Evolutionary conservation across 2,113 vertebrate genomes (phyloP), one percentile per base, ranked within the genome.

Genomic region (Calcarius ornatus): DNA sequence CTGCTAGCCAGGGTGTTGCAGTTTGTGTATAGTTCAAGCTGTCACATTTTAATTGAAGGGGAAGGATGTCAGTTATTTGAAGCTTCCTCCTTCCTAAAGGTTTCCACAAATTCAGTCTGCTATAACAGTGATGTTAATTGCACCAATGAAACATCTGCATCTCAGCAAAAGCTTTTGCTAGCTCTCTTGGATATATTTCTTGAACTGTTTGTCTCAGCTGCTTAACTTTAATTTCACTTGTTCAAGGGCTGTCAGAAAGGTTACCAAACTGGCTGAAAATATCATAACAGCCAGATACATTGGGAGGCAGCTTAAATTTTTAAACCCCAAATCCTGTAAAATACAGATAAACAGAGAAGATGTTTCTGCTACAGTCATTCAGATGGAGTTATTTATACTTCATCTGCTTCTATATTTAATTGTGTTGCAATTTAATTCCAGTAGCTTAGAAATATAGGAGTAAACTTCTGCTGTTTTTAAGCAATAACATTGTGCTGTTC

Each of bases 321-420:
- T 50, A 33, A 89, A 92, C 13, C 14, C 7, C 7, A 73, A 73
- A 70, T 88, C 60, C 30, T 73, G 4, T 68, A 35, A 92, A 84
- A 64, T 54, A 11, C 33, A 73, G 47, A n/a, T 57, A 57, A 76
- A 42, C 2, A 12, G 21, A 40, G 57, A 86, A 88, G 45, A 60
- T 61, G 21, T 51, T 94, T 89, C 71, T 93, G 40, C 51, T 63
- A 2, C 30, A 83, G 45, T 76, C 20, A 76, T 86, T 83, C 59
- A 61, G 20, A 59, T 92, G n/a, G 71, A 69, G 70, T 68, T 96
- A 94, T 88, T 94, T 96, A 64, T 92, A 70, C n/a, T 77, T 88
- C 14, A 66, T 73, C 66, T 75, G 28, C 35, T 65, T 86, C 90
- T 94, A 57, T 95, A 85, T 95, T 96, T 94, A 92, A 84, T 81